Base-by-base conservation (phyloP, 2,113 vertebrate genomes). In the Struthidea cinerea region DNA sequence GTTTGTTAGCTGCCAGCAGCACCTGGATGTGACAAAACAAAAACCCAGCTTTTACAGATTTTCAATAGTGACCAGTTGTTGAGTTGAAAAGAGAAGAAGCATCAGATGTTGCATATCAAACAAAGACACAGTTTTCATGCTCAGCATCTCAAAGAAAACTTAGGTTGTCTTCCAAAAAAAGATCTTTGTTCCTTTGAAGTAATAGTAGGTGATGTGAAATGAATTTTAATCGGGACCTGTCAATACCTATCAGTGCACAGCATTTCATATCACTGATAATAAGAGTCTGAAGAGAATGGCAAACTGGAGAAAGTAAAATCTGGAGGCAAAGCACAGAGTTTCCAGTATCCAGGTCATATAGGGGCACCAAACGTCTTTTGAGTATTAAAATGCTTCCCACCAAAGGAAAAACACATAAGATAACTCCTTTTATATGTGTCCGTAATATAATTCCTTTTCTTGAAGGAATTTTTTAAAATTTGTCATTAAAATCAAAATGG, bases 161-260 rank as follows among this genome's bases (percentile, higher is more conserved):
- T 81, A 76, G 69, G 23, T 93, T 95, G 97, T 97, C 77, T 53
- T 89, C 60, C 39, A 79, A 67, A 87, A 87, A 63, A 92, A 93
- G 69, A 59, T 39, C 87, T 97, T 97, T 98, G 87, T 95, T 97
- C 91, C 91, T 97, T 98, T 98, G 97, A 98, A 98, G 96, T 84
- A 93, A 94, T 91, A 94, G 84, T 95, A 85, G 90, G 86, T 4
- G 4, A 96, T 94, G 96, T 97, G 97, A 92, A 97, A 95, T 88
- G 97, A 98, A 98, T 98, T 98, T 98, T 98, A 97, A 98, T 95
- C 71, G 94, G 90, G 56, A 92, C 37, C 89, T 97, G 95, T 94
- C 91, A 90, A 97, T 98, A 97, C 89, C 94, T 96, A 90, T 96
- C 95, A 95, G 94, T 73, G 56, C 89, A 90, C 53, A 93, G 68